Base-by-base conservation (phyloP, 1,140 invertebrate genomes). In the Druon quercuslanigerum region DNA sequence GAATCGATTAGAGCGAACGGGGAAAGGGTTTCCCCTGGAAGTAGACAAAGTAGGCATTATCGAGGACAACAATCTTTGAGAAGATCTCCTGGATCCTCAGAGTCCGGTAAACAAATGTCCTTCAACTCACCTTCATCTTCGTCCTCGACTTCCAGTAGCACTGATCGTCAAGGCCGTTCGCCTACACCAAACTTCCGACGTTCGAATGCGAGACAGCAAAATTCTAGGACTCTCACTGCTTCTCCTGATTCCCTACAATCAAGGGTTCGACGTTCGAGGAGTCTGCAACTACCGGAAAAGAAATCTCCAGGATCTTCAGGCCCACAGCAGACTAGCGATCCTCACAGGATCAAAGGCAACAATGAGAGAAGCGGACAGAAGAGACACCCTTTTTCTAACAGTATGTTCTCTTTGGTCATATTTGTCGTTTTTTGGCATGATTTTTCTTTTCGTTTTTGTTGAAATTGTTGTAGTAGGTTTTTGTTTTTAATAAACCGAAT, bases 231-330 rank as follows among this genome's bases (percentile, higher is more conserved):
- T 73, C 81, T 86, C 51, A 80, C 88, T 1, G 84, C 82, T 13
- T 89, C 89, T 14, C 89, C 90, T 6, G 92, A 93, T 77, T 87
- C 91, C 14, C 80, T 90, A 50, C 86, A 91, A 54, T 88, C 89
- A 5, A 82, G 91, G 60, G 92, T 93, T n/a, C 80, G 92, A 79
- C 85, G 93, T 17, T 93, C 93, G 1, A 86, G 92, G 19, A 93
- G 92, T 83, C 87, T 94, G 50, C 93, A 93, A 81, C 85, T 93
- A 16, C 93, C 93, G 0, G 93, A 93, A 80, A 92, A 92, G 77
- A 91, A 90, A 70, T 91, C 91, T 1, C 91, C 91, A 0, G 86
- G 86, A 11, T 83, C 86, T 57, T 52, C 85, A 50, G 74, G 77
- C 19, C 80, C 86, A 3, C 84, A 87, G 60, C 84, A 84, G 71